Evolutionary conservation across 1,140 invertebrate genomes (phyloP), one percentile per base, ranked within the genome.

Genomic region (Rhopalosiphum maidis): DNA sequence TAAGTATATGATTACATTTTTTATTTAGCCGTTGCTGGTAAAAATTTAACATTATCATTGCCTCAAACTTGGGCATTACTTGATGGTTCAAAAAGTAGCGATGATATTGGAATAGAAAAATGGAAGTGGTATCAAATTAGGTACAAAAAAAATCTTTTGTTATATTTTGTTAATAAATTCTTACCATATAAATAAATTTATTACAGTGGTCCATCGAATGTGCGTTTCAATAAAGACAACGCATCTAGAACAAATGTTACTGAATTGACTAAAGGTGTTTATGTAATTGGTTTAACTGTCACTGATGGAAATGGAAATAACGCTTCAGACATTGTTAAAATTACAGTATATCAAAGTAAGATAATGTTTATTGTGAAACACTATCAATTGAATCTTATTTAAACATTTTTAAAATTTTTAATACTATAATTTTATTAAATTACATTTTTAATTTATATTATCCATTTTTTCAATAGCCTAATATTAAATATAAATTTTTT

Each of bases 321-420:
- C 37, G 97, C 97, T 43, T 96, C 96, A 30, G 97, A 97, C 95
- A 96, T 96, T 60, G 96, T 97, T 41, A 96, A 96, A 94, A 96
- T 99, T 30, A 97, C 96, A 94, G 98, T 99, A n/a, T 97, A 98
- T 93, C 98, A 99, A 96, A 98, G 98, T 99, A 96, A 96, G 96
- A 96, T 94, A 90, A 94, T 93, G 93, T 25, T 21, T 15, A 41
- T 83, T 43, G 5, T 41, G 25, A 82, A 86, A 35, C 86, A 93
- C 60, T n/a, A 68, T 68, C 4, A 77, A n/a, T 68, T 68, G 11
- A 68, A 68, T 68, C 60, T 68, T n/a, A 11, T 15, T 30, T 11
- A 6, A n/a, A 68, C 18, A n/a, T 68, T 15, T n/a, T 68, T 68
- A 0, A 68, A n/a, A n/a, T n/a, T n/a, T n/a, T n/a, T n/a, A n/a